Base-by-base conservation (phyloP, 2,797 vertebrate genomes). In the Ctenopoma multispine region DNA sequence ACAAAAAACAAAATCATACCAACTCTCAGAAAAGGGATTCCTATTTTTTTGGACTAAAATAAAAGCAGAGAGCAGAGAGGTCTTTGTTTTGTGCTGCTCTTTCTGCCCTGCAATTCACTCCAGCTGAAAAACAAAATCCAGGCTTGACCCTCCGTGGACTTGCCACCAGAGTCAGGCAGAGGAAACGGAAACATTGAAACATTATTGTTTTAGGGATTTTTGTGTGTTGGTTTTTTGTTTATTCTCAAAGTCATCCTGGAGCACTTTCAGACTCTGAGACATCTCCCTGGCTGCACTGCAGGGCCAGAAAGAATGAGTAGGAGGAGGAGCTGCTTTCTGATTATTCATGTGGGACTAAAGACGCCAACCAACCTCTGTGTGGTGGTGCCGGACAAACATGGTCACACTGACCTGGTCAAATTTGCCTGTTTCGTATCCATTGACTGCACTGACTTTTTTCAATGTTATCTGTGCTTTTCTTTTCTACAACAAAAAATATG, bases 371-470 rank as follows among this genome's bases (percentile, higher is more conserved):
- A 84, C 77, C 63, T 75, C 50, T 60, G 56, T 14, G 61, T 24
- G 77, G 60, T 48, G 77, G 59, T 36, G 54, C 69, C 65, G 73
- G 80, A 87, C 80, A 72, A 76, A 91, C 80, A 31, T 41, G 66
- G 84, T 81, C 86, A 56, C 80, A 64, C 77, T 72, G 70, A 72
- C 83, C 87, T 50, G 68, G 68, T 88, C 68, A 54, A 83, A 89
- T 83, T 90, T 89, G 91, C 92, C 87, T 87, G 92, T 93, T 94
- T 94, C 87, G 46, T 94, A 93, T 88, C 88, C 89, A 89, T 93
- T 92, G 90, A 93, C 92, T 91, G 92, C 93, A 94, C 92, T 93
- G 92, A 92, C 86, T 93, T 91, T 80, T 93, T 92, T 87, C 85
- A 90, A 92, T 86, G 89, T 93, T 93, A 87, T 89, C 87, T 91